Percentiles rank a stretch among this genome's conserved stretches.
These are phyloP conservation scores for Ophioninae sp. DNA, from an alignment of 2,888 invertebrate species.

Conservation along the genomic window DNA sequence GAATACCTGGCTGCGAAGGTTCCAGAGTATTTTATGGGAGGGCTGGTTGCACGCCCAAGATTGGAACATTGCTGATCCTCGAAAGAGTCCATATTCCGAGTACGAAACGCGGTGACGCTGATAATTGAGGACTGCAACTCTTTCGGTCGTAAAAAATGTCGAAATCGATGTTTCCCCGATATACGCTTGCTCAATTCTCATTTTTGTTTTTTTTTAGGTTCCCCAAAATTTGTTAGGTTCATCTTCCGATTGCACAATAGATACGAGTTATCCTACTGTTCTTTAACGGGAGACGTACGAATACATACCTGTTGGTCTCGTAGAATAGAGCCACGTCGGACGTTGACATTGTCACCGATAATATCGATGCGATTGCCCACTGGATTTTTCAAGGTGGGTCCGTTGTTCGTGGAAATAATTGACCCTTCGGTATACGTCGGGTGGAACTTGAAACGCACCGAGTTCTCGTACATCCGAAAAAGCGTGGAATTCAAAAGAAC, in stretches of 20 bases:
- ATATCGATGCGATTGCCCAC: slow-evolving; percentile 20
- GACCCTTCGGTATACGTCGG: not conserved
- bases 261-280: too few species aligned
- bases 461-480: not conserved
- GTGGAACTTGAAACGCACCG: not conserved
- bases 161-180: too few species aligned
- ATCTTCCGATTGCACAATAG: too few species aligned
- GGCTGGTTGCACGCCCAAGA: not conserved
- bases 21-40: not conserved
- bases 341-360: not conserved
- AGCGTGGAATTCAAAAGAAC: slow-evolving; percentile 5
- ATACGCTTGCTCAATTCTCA: too few species aligned
- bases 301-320: not conserved
- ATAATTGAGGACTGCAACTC: not conserved
- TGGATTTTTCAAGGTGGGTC: slow-evolving; percentile 16
- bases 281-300: not conserved
- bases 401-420: slow-evolving; percentile 1
- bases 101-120: not conserved
- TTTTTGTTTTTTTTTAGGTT: too few species aligned
- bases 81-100: not conserved
- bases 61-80: not conserved
- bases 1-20: not conserved
- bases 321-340: not conserved
- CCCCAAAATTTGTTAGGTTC: too few species aligned
- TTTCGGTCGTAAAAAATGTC: not conserved